Base-by-base conservation (phyloP, 2,888 invertebrate species). In the Mythimna impura region DNA sequence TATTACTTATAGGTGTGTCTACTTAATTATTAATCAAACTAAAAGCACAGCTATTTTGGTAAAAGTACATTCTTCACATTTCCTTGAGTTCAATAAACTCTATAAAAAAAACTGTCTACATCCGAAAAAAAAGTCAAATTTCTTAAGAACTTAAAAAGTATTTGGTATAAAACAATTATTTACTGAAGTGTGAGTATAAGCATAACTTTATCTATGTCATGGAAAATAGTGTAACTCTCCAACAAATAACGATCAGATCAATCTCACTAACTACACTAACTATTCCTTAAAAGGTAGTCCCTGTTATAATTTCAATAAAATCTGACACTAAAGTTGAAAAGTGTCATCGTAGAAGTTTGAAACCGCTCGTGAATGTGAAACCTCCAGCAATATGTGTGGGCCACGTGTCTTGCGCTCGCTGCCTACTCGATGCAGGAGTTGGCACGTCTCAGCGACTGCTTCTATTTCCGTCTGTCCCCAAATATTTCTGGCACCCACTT, bases 401-500 rank as follows among this genome's bases (percentile, higher is more conserved):
- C 92, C 93, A 92, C 94, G 93, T 93, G 93, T 90, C 91, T 84
- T 88, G 89, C 90, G 90, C 88, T 89, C 88, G 85, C 87, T 88
- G 89, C 89, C 91, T 89, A 88, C 87, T 88, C 89, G 84, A 90
- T 90, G 92, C 91, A 91, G 91, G 87, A 93, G 92, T 95, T 96
- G 96, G 96, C 96, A 95, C 93, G 91, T 84, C 85, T 86, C 92
- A 86, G 92, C 91, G 92, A 89, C 86, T 92, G 89, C 82, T 88
- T 93, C 95, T 96, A 96, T 96, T 96, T 93, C 91, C 89, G 94
- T 89, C 91, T 91, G 94, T 93, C 94, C 93, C 93, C 93, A 94
- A 93, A 95, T 94, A 95, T 94, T 94, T 94, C 94, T 95, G 95
- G 95, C 96, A 95, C 88, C 90, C 91, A 93, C 92, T 93, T 91